Percentiles rank a stretch among this genome's conserved stretches.
These are phyloP conservation scores for Clepsis dumicolana DNA, from an alignment of 2,888 invertebrate genomes.

Conservation along the genomic window DNA sequence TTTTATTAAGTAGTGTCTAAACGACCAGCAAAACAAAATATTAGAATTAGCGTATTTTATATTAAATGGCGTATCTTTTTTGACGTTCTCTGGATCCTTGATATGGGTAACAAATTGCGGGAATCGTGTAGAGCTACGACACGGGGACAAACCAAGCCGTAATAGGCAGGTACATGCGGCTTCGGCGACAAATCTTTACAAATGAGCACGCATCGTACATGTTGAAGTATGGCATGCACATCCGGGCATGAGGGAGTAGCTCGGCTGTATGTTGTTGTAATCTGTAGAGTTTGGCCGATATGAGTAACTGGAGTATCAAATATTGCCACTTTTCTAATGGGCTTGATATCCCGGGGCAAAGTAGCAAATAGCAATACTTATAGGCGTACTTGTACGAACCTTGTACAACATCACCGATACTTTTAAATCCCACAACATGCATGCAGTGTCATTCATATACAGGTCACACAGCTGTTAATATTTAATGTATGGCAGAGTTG, in stretches of 20 bases:
- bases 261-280: not conserved
- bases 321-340: no score
- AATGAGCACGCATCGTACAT: conserved; percentile 24
- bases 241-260: not conserved
- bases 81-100: conserved; percentile 1
- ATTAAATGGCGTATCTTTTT: conserved; percentile 4
- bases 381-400: no score
- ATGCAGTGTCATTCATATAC: no score
- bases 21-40: not conserved
- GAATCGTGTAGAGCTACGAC: conserved; percentile 25
- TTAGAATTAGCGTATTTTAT: conserved; percentile 1
- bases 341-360: no score
- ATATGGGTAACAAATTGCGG: conserved; percentile 36
- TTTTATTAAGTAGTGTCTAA: no score
- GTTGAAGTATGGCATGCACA: conserved; percentile 11
- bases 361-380: no score
- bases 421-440: no score
- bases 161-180: conserved; percentile 37
- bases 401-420: no score
- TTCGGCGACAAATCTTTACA: conserved; percentile 37
- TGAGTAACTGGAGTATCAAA: no score
- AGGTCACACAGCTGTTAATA: no score
- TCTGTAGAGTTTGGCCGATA: not conserved
- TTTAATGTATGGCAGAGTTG: no score
- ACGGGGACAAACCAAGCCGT: conserved; percentile 28